phyloP scores from a whole-genome alignment of 1,140 invertebrate species.

The Globodera rostochiensis region DNA sequence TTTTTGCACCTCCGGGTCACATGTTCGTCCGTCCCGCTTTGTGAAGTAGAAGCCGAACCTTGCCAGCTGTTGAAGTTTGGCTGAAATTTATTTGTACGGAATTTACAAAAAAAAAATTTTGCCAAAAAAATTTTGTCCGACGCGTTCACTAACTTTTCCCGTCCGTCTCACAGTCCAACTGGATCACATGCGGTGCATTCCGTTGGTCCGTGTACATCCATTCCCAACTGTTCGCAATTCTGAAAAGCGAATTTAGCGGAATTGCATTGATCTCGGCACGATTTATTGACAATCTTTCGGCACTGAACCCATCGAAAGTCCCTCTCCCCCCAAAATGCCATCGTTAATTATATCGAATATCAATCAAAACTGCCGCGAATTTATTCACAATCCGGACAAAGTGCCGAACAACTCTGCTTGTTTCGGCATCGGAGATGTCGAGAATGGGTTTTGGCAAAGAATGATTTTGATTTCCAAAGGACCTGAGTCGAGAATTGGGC shows the following conservation, averaged over 20 bases:
- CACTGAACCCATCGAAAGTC: too few species aligned
- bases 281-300: too few species aligned
- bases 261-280: too few species aligned
- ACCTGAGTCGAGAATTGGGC: too few species aligned
- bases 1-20: conserved; percentile 33
- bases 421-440: too few species aligned
- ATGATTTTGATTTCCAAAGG: too few species aligned
- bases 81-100: neutral
- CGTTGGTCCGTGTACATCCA: conserved; percentile 64
- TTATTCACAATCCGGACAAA: too few species aligned
- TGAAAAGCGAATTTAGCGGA: conserved; percentile 19
- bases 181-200: conserved; percentile 59
- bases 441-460: too few species aligned
- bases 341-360: too few species aligned
- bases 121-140: neutral
- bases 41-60: conserved; percentile 63
- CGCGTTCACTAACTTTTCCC: conserved; percentile 51
- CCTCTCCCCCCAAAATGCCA: too few species aligned
- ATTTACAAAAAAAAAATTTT: neutral
- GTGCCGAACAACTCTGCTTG: too few species aligned
- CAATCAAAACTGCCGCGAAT: too few species aligned
- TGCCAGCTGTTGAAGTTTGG: conserved; percentile 63
- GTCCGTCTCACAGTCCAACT: conserved; percentile 64
- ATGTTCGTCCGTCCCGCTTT: conserved; percentile 58
- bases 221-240: conserved; percentile 62